Conservation (phyloP, 1,140 invertebrate species). For the Drosophila takahashii region DNA sequence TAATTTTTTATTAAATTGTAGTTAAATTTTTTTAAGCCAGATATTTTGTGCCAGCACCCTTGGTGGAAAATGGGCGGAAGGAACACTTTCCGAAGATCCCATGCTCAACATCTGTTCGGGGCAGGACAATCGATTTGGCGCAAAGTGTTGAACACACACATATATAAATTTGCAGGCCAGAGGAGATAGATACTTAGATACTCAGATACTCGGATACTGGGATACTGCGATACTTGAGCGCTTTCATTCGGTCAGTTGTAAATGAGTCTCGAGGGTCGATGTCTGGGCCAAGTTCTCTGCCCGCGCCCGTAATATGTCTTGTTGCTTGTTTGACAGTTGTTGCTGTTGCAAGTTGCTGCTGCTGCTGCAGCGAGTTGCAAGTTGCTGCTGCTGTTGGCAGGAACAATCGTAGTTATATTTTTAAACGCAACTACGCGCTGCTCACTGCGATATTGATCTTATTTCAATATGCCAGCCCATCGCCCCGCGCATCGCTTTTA, state of each 20-base stretch:
- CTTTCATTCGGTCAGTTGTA: slow-evolving; percentile 69
- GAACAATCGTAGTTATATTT: slow-evolving; percentile 76
- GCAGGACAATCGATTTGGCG: slow-evolving; percentile 77
- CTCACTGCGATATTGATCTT: slow-evolving; percentile 79
- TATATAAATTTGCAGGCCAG: slow-evolving; percentile 25
- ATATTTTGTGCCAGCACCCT: not conserved
- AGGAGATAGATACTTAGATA: slow-evolving; percentile 29
- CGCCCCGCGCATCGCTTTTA: slow-evolving; percentile 51
- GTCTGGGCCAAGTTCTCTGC: slow-evolving; percentile 33
- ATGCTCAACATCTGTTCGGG: slow-evolving; percentile 76
- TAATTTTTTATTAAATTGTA: too few relatives aligned
- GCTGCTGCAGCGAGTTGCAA: slow-evolving; percentile 14
- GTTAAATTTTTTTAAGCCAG: not conserved
- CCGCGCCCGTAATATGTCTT: slow-evolving; percentile 81
- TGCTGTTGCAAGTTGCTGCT: slow-evolving; percentile 50
- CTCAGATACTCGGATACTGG: not conserved
- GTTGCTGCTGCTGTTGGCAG: slow-evolving; percentile 29
- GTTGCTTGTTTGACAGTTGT: slow-evolving; percentile 84
- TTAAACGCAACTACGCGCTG: slow-evolving; percentile 79
- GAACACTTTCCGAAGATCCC: slow-evolving; percentile 68
- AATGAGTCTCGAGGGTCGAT: slow-evolving; percentile 72
- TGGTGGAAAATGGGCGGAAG: slow-evolving; percentile 53
- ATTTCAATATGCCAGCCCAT: slow-evolving; percentile 75
- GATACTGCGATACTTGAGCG: slow-evolving; percentile 6
- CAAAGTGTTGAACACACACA: slow-evolving; percentile 66